Conservation (phyloP, 1,140 invertebrate species). For the Euschistus heros region DNA sequence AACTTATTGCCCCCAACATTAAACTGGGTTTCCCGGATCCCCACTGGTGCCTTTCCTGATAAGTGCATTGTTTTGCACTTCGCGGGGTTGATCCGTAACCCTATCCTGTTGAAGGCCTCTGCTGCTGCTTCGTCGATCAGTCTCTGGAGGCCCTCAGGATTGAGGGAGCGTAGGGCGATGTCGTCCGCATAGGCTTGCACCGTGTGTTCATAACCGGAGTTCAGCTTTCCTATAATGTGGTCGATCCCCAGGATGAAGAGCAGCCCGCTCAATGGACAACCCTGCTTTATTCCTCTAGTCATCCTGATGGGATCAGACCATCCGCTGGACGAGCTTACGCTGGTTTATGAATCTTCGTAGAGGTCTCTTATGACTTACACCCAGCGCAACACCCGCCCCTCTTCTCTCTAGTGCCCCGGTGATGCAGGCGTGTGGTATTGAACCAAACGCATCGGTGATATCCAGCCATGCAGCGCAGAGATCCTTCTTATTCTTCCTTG, state of each 20-base stretch:
- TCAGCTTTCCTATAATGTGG: constrained; percentile 9
- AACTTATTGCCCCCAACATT: no score
- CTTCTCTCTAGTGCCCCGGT: constrained; percentile 27
- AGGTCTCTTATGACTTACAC: constrained; percentile 28
- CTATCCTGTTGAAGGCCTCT: neutral
- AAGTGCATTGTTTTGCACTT: no score
- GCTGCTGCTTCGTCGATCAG: neutral
- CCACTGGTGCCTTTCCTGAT: no score
- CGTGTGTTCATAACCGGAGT: neutral
- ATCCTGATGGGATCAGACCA: constrained; percentile 32
- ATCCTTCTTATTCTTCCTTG: no score
- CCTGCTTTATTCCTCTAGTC: constrained; percentile 34
- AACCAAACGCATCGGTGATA: no score
- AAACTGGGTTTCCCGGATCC: no score
- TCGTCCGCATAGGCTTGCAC: no score
- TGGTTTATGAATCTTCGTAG: neutral
- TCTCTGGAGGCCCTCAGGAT: neutral
- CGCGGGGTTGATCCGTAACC: neutral
- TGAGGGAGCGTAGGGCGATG: neutral
- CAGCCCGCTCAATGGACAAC: constrained; percentile 35
- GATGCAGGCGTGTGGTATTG: constrained; percentile 33
- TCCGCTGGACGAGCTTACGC: neutral
- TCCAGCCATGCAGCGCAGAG: no score
- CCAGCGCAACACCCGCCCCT: constrained; percentile 19
- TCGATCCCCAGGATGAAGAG: constrained; percentile 38